Evolutionary conservation across 2,888 invertebrate genomes (phyloP).

Genomic region (Rhaphigaster nebulosa): DNA sequence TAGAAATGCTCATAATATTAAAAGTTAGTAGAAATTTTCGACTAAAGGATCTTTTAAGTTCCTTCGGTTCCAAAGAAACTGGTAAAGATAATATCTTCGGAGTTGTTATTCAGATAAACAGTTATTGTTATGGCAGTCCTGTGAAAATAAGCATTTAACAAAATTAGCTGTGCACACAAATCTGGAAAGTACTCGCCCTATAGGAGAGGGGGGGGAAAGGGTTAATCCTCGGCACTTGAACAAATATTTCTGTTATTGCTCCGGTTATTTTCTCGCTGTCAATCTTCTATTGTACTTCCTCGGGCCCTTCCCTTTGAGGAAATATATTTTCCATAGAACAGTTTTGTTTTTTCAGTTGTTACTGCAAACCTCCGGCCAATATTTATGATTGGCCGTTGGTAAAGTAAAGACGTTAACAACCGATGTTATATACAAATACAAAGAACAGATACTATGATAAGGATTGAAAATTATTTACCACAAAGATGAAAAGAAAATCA

Average conservation of each 20-base stretch:
- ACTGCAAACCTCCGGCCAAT: background rate
- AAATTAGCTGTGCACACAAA: slow-evolving; percentile 32
- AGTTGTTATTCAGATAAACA: background rate
- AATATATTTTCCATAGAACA: slow-evolving; percentile 19
- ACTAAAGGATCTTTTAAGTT: background rate
- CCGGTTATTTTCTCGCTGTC: slow-evolving; percentile 9
- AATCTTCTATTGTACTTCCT: background rate
- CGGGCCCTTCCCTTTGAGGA: background rate
- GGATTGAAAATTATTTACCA: background rate
- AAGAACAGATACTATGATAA: background rate
- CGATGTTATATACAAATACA: background rate
- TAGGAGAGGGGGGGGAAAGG: background rate
- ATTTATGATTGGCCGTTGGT: background rate
- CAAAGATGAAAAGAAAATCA: background rate
- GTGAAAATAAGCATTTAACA: slow-evolving; percentile 32
- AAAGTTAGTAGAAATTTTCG: background rate
- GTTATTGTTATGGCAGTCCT: background rate
- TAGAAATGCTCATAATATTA: background rate
- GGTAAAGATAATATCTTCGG: background rate
- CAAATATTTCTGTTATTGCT: slow-evolving; percentile 46
- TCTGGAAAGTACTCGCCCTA: background rate
- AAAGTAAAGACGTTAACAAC: background rate
- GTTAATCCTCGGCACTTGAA: slow-evolving; percentile 28
- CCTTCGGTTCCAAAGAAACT: background rate
- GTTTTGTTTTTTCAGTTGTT: slow-evolving; percentile 37